phyloP scores from a whole-genome alignment of 1,140 invertebrate species.

The Leptopilina clavipes region DNA sequence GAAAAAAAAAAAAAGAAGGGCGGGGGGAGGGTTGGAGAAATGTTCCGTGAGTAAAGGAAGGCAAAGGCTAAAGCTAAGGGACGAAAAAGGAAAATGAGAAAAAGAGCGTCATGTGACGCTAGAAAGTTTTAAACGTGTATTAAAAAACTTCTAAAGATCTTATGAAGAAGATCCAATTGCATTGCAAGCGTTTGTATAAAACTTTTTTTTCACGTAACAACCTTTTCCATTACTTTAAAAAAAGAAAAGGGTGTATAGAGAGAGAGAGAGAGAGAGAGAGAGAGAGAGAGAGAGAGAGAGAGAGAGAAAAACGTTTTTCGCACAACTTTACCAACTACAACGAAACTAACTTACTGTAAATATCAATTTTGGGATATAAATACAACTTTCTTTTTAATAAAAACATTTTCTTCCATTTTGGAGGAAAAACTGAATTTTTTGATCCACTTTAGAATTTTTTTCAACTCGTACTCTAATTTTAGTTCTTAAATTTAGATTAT shows the following conservation, averaged over 20 bases:
- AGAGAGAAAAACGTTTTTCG: background rate
- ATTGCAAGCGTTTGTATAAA: slow-evolving; percentile 19
- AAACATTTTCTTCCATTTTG: too few species aligned
- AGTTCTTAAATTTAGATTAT: too few species aligned
- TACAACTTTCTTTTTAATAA: too few species aligned
- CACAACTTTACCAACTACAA: background rate
- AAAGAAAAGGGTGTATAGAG: background rate
- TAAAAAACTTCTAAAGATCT: slow-evolving; percentile 31
- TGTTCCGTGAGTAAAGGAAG: slow-evolving; percentile 25
- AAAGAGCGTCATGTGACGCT: slow-evolving; percentile 26
- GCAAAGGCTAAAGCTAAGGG: slow-evolving; percentile 29
- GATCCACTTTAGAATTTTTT: too few species aligned
- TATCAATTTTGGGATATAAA: slow-evolving; percentile 1
- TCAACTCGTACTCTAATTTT: too few species aligned
- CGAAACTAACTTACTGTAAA: slow-evolving; percentile 5
- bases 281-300: too few species aligned
- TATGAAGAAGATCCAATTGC: slow-evolving; percentile 26
- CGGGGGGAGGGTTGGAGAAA: slow-evolving; percentile 11
- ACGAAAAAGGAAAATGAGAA: slow-evolving; percentile 34
- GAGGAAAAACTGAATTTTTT: too few species aligned
- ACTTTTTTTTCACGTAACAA: slow-evolving; percentile 28
- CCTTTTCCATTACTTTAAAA: background rate
- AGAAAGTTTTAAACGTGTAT: slow-evolving; percentile 31
- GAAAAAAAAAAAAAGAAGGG: slow-evolving; percentile 14
- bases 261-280: too few species aligned